phyloP scores from a whole-genome alignment of 2,113 vertebrate species.

The Dissostichus mawsoni region DNA sequence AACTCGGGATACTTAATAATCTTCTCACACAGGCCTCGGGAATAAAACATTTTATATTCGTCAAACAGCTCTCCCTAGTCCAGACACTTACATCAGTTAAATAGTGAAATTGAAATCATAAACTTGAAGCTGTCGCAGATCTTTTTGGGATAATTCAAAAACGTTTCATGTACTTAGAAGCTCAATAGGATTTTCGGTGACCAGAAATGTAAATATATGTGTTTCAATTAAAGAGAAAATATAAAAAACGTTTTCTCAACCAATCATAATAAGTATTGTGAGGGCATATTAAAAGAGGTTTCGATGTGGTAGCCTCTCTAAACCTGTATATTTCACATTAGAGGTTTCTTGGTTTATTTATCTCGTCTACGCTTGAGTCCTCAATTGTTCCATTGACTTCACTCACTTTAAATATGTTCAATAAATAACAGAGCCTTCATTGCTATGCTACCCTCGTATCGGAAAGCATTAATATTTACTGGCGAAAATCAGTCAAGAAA shows the following conservation, averaged over 20 bases:
- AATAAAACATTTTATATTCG: constrained; percentile 47
- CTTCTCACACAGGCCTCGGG: constrained; percentile 44
- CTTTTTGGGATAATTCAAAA: constrained; percentile 35
- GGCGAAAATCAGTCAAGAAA: constrained; percentile 63
- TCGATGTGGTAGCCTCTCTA: not conserved
- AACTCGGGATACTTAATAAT: constrained; percentile 54
- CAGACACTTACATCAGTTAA: constrained; percentile 55
- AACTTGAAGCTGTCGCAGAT: constrained; percentile 28
- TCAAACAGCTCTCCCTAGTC: constrained; percentile 44
- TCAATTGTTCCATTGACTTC: constrained; percentile 14
- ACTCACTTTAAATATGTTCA: constrained; percentile 20
- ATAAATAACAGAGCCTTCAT: constrained; percentile 45
- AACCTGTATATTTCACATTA: not conserved
- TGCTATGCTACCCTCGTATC: constrained; percentile 45
- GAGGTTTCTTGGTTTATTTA: not conserved
- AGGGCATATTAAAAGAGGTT: constrained; percentile 13
- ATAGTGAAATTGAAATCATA: constrained; percentile 54
- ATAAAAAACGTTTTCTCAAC: not conserved
- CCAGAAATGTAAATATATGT: constrained; percentile 4
- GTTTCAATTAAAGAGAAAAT: not conserved
- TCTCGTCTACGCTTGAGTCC: not conserved
- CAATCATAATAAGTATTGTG: not conserved
- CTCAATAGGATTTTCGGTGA: not conserved
- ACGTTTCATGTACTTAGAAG: constrained; percentile 1
- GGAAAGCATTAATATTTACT: constrained; percentile 67